Evolutionary conservation across 2,888 invertebrate species (phyloP).

Genomic region (Lasioglossum villosulum): DNA sequence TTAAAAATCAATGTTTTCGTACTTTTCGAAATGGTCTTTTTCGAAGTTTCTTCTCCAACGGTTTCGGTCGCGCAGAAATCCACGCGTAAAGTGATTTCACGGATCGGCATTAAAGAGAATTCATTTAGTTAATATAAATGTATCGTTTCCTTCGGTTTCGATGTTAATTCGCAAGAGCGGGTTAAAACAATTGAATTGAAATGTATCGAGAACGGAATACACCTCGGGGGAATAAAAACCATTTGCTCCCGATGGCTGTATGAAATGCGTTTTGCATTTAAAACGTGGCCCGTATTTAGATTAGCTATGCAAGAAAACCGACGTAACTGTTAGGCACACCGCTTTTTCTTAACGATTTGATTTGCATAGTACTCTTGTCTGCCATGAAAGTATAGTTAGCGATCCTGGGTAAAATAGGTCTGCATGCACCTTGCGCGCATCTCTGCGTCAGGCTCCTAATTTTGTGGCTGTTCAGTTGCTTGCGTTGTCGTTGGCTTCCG

Average conservation of each 20-base stretch:
- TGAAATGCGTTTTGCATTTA: conserved; percentile 66
- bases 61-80: not conserved
- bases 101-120: not conserved
- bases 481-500: conserved; percentile 66
- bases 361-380: conserved; percentile 69
- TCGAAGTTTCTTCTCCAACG: not conserved
- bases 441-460: conserved; percentile 19
- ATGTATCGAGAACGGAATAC: conserved; percentile 8
- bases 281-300: conserved; percentile 64
- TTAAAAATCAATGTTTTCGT: not conserved
- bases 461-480: conserved; percentile 67
- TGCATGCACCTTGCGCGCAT: conserved; percentile 67
- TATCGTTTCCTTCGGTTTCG: not conserved
- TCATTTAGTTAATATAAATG: not conserved
- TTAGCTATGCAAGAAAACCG: conserved; percentile 50
- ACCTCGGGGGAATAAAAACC: not conserved
- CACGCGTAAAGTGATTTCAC: not conserved
- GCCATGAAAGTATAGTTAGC: conserved; percentile 53
- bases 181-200: conserved; percentile 2
- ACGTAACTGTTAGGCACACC: conserved; percentile 72
- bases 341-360: conserved; percentile 76
- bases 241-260: not conserved
- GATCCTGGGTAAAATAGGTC: conserved; percentile 38
- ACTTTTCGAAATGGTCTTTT: not conserved
- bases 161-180: not conserved